phyloP scores from a whole-genome alignment of 1,140 invertebrate species.

The Nephotettix cincticeps region DNA sequence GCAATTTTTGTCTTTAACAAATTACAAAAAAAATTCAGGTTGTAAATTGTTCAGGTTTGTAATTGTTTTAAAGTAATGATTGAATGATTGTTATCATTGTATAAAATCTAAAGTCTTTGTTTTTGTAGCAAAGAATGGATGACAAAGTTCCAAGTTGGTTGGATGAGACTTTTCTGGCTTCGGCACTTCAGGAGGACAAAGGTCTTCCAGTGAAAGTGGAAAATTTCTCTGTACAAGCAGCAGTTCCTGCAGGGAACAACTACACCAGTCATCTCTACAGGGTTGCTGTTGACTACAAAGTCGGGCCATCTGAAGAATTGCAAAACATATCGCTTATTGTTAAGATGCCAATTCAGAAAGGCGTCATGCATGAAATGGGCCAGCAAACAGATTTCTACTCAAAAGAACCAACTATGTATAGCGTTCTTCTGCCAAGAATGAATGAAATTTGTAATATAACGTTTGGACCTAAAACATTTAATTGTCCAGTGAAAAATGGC shows the following conservation, averaged over 20 bases:
- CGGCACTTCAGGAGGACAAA: background rate
- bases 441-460: constrained; percentile 47
- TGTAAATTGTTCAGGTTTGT: too few relatives aligned
- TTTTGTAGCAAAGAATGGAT: background rate
- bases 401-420: constrained; percentile 45
- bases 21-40: too few relatives aligned
- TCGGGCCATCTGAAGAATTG: constrained; percentile 10
- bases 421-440: constrained; percentile 45
- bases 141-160: background rate
- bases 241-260: constrained; percentile 53
- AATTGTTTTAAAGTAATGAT: too few relatives aligned
- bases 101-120: too few relatives aligned
- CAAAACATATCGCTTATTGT: constrained; percentile 47
- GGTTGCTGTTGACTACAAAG: constrained; percentile 44
- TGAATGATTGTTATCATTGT: too few relatives aligned
- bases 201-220: background rate
- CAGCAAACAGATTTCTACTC: constrained; percentile 48
- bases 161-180: background rate
- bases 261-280: constrained; percentile 58
- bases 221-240: background rate
- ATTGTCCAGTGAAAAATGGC: constrained; percentile 44
- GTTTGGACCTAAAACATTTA: constrained; percentile 31
- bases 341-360: constrained; percentile 48
- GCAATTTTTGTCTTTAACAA: too few relatives aligned
- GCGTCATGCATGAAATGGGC: constrained; percentile 45